Evolutionary conservation across 92 coral and sea anemone species (phyloP).

Genomic region (Blastomussa wellsi): DNA sequence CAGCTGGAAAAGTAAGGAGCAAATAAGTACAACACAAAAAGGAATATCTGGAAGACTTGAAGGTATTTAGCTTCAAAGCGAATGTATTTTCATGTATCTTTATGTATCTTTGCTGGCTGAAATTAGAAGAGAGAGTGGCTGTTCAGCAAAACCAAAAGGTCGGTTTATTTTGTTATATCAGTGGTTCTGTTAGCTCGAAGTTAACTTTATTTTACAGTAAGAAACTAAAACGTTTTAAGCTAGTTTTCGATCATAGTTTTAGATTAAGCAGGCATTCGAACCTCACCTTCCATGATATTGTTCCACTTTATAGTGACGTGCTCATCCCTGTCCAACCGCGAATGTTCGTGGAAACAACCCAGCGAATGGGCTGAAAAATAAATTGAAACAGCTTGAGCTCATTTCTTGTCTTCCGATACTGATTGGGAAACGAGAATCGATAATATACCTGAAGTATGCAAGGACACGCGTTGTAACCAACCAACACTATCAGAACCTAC

Average conservation of each 20-base stretch:
- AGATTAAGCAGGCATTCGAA: neutral
- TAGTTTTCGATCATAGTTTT: too few species aligned
- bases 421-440: too few species aligned
- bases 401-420: too few species aligned
- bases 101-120: neutral
- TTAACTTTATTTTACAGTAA: too few species aligned
- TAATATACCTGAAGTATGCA: too few species aligned
- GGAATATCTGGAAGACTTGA: too few species aligned
- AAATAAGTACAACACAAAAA: neutral
- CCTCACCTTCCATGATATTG: constrained; percentile 16
- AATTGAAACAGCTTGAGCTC: too few species aligned
- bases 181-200: too few species aligned
- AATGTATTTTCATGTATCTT: too few species aligned
- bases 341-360: constrained; percentile 33
- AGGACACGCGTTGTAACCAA: too few species aligned
- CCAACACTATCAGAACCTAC: constrained; percentile 12
- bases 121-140: neutral
- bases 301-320: constrained; percentile 1
- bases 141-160: neutral
- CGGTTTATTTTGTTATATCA: neutral
- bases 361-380: constrained; percentile 14
- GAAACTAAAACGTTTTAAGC: too few species aligned
- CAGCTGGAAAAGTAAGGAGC: neutral
- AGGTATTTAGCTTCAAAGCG: too few species aligned
- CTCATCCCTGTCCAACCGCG: constrained; percentile 17